Evolutionary conservation across 2,113 vertebrate species (phyloP).

Genomic region (Pica pica): DNA sequence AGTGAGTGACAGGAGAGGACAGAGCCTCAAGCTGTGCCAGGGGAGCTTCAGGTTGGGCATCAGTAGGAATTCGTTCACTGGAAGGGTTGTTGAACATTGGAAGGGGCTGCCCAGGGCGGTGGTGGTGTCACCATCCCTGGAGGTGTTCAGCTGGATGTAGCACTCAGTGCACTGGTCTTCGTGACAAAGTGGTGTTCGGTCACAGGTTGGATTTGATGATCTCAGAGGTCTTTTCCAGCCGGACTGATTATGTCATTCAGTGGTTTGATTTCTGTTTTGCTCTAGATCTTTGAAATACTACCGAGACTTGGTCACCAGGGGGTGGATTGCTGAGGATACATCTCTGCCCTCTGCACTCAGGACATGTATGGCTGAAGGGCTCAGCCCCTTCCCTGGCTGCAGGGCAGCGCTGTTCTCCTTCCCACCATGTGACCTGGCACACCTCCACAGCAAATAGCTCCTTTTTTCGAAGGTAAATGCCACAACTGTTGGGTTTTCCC

Average conservation of each 20-base stretch:
- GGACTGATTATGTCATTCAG: not conserved
- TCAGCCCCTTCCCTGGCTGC: not conserved
- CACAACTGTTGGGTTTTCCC: not conserved
- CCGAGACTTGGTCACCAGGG: not conserved
- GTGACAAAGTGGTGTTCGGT: not conserved
- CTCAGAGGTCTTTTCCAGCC: not conserved
- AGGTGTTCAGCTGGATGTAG: not conserved
- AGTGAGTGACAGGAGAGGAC: too few relatives aligned
- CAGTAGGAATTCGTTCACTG: not conserved
- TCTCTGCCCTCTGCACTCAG: not conserved
- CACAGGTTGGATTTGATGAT: not conserved
- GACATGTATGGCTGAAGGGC: not conserved
- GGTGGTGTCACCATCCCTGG: not conserved
- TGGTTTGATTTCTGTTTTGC: not conserved
- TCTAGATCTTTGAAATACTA: not conserved
- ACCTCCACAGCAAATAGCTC: not conserved
- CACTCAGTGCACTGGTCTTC: not conserved
- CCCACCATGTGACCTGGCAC: constrained; percentile 7
- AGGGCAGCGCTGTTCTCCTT: not conserved
- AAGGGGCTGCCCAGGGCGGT: not conserved
- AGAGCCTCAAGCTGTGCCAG: too few relatives aligned
- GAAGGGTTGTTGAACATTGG: not conserved
- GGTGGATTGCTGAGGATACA: not conserved
- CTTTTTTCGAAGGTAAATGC: not conserved
- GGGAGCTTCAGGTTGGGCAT: not conserved